Evolutionary conservation across 2,113 vertebrate genomes (phyloP), one percentile per base, ranked within the genome.

Genomic region (Nansenia antarctica): DNA sequence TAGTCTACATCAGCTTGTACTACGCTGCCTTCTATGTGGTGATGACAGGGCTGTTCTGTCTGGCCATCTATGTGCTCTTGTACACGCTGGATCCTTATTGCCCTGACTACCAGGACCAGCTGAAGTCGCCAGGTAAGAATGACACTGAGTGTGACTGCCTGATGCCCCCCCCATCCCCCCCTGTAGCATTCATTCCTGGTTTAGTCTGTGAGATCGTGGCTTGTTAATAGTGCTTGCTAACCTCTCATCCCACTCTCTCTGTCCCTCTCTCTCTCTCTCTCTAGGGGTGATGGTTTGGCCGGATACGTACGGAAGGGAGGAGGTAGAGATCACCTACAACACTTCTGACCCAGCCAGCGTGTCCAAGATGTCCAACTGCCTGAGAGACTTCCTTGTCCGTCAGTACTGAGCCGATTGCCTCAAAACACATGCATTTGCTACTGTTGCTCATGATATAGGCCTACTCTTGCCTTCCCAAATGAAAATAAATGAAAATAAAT

Each of bases 1-100:
- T 37, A 98, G 96, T 95, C 64, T 95, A 94, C 93, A 96, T 98
- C 89, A 96, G 92, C 74, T 86, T 96, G 53, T 98, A 97, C 74
- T 97, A 97, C 5, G 83, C 91, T 66, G 95, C 91, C 31, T 98
- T 97, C 91, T 96, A 97, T 0, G 82, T 93, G 79, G 91, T 96
- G 81, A 94, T 96, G 90, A 90, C 92, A 0, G 84, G 74, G 5
- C 70, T 96, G 60, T 97, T 98, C 0, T 86, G 87, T 1, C 86
- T 98, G 70, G 88, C 89, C 73, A 84, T 96, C 71, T 98, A 92
- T 5, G 86, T 74, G 2, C 84, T 98, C 27, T 93, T 97, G 94
- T 87, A 80, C 69, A 96, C 96, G 0, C 3, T 97, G 2, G 85
- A 88, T 72, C 94, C 95, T 0, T 96, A 96, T 0, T 81, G 87